Evolutionary conservation across 2,888 invertebrate species (phyloP).

Genomic region (Diaperis boleti): DNA sequence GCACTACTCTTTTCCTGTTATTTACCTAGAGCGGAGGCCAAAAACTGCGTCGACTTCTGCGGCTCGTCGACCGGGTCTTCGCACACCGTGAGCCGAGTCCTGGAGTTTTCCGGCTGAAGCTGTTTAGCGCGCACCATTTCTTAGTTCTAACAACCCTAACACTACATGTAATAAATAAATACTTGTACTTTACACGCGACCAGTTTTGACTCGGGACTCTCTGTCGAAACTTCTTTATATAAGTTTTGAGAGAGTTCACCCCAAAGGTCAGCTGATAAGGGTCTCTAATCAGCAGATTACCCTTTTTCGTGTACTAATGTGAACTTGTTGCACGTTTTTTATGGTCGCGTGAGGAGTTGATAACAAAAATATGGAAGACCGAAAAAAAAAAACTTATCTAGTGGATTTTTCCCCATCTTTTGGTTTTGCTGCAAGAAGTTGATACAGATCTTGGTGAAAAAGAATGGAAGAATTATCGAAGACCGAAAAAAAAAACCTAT

Average conservation of each 20-base stretch:
- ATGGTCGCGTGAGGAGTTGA: no score
- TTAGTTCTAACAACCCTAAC: background rate
- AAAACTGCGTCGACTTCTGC: conserved; percentile 56
- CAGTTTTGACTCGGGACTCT: background rate
- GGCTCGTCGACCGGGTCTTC: conserved; percentile 35
- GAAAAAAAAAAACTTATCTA: no score
- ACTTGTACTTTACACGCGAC: background rate
- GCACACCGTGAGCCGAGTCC: conserved; percentile 47
- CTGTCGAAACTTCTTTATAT: conserved; percentile 14
- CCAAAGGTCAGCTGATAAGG: conserved; percentile 21
- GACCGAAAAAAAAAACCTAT: no score
- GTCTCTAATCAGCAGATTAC: conserved; percentile 28
- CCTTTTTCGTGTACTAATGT: conserved; percentile 4
- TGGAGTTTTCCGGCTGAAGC: conserved; percentile 52
- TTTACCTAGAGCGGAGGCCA: conserved; percentile 58
- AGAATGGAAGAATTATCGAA: no score
- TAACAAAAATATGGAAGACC: no score
- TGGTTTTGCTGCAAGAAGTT: no score
- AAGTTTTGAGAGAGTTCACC: conserved; percentile 29
- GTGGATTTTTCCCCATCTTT: no score
- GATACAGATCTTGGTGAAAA: no score
- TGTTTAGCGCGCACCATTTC: conserved; percentile 47
- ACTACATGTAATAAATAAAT: conserved; percentile 7
- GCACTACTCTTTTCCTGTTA: conserved; percentile 8
- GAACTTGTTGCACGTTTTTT: conserved; percentile 10